phyloP scores from a whole-genome alignment of 2,797 vertebrate genomes.

The Sebastes matsubarae region DNA sequence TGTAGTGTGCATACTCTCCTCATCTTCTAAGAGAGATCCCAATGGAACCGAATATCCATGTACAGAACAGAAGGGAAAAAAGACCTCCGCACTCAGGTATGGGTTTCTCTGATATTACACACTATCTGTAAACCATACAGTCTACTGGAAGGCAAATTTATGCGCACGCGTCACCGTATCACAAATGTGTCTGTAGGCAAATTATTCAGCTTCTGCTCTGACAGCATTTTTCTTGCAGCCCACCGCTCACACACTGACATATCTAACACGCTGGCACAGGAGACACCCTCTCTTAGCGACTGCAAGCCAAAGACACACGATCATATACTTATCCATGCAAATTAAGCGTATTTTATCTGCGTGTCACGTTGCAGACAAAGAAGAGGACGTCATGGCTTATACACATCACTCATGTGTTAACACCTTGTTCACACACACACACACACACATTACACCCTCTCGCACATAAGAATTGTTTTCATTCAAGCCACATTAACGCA shows the following conservation, averaged over 20 bases:
- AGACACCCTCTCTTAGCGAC: constrained; percentile 9
- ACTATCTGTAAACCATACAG: constrained; percentile 46
- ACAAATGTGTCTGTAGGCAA: constrained; percentile 60
- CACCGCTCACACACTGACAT: constrained; percentile 33
- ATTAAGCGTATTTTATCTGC: constrained; percentile 52
- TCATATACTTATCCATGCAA: constrained; percentile 44
- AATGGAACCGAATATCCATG: constrained; percentile 31
- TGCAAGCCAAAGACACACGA: constrained; percentile 16
- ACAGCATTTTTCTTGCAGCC: constrained; percentile 61
- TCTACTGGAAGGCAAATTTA: constrained; percentile 54
- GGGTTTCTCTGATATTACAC: constrained; percentile 42
- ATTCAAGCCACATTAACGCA: constrained; percentile 43
- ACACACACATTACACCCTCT: not conserved
- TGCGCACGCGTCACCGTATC: constrained; percentile 46
- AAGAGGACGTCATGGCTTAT: constrained; percentile 12
- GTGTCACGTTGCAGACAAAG: constrained; percentile 11
- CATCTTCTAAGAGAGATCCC: constrained; percentile 26
- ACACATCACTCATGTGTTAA: constrained; percentile 13
- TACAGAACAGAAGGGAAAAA: constrained; percentile 2
- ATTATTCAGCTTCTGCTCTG: constrained; percentile 69
- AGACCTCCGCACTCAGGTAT: constrained; percentile 15
- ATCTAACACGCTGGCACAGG: constrained; percentile 44
- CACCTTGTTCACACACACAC: constrained; percentile 18
- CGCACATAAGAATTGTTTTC: constrained; percentile 14
- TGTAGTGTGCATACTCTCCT: not conserved